Evolutionary conservation across 2,797 vertebrate species (phyloP).

Genomic region (Emydoidea blandingii): DNA sequence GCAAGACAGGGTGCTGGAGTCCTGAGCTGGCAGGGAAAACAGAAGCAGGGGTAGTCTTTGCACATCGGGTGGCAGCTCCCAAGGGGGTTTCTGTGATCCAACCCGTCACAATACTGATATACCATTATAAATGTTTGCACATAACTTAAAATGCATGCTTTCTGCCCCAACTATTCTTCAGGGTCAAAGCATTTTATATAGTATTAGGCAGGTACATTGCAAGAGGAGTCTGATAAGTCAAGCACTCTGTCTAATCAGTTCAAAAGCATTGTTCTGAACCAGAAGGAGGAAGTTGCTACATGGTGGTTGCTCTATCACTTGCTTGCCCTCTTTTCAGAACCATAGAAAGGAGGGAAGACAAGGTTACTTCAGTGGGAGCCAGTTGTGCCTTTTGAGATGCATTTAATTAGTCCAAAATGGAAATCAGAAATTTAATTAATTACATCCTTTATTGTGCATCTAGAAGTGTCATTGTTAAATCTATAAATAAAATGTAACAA

Average conservation of each 20-base stretch:
- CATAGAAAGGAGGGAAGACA: not conserved
- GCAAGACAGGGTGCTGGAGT: no score
- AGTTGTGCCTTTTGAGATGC: constrained; percentile 36
- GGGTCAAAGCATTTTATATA: not conserved
- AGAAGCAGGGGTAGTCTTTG: no score
- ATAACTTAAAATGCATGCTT: not conserved
- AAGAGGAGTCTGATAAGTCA: not conserved
- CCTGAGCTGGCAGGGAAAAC: no score
- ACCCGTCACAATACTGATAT: no score
- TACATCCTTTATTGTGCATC: not conserved
- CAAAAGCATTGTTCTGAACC: not conserved
- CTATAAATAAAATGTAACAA: constrained; percentile 47
- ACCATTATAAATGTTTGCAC: not conserved
- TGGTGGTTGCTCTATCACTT: not conserved
- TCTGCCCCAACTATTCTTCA: not conserved
- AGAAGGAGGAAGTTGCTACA: not conserved
- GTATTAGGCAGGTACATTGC: not conserved
- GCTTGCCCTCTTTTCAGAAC: not conserved
- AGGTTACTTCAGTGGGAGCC: constrained; percentile 33
- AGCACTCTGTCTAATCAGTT: not conserved
- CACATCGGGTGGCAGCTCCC: no score
- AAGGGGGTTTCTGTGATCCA: no score
- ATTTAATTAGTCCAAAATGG: constrained; percentile 14
- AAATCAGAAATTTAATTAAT: constrained; percentile 46
- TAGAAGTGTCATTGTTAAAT: constrained; percentile 49